These are phyloP conservation scores for Seriola aureovittata DNA, from an alignment of 2,113 vertebrate species.

Conservation along the genomic window DNA sequence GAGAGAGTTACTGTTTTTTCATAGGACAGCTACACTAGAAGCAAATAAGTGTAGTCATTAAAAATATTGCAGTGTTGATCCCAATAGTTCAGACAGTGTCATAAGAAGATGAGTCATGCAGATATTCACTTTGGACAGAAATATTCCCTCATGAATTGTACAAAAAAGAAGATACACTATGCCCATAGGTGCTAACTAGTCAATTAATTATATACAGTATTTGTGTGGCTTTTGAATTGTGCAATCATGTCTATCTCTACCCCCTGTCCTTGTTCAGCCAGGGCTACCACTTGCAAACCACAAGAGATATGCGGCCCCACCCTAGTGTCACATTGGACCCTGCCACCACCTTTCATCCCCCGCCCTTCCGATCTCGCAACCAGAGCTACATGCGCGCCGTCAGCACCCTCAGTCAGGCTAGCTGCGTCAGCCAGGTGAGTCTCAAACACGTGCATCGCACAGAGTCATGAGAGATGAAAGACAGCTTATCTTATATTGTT, in stretches of 20 bases:
- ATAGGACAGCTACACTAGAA: conserved; percentile 18
- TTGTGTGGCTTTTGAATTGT: conserved; percentile 57
- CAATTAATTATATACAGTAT: neutral
- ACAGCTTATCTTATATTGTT: neutral
- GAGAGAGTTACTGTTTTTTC: conserved; percentile 5
- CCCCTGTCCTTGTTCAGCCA: conserved; percentile 86
- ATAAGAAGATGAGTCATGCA: conserved; percentile 15
- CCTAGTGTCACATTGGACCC: conserved; percentile 94
- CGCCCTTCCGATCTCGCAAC: conserved; percentile 98
- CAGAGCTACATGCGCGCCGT: conserved; percentile 99
- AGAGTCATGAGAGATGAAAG: conserved; percentile 29
- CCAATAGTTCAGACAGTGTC: conserved; percentile 7
- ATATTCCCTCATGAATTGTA: neutral
- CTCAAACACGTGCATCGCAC: conserved; percentile 37
- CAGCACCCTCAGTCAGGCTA: conserved; percentile 99
- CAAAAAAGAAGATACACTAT: neutral
- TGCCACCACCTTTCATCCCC: conserved; percentile 92
- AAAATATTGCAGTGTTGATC: conserved; percentile 32
- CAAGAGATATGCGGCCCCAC: conserved; percentile 91
- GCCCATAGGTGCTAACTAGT: neutral
- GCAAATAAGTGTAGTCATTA: conserved; percentile 5
- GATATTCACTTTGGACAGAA: neutral
- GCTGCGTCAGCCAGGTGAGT: conserved; percentile 99
- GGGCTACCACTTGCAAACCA: conserved; percentile 96
- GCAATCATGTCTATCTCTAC: conserved; percentile 47